Evolutionary conservation across 2,888 invertebrate genomes (phyloP).

Genomic region (Macrophya annulata): DNA sequence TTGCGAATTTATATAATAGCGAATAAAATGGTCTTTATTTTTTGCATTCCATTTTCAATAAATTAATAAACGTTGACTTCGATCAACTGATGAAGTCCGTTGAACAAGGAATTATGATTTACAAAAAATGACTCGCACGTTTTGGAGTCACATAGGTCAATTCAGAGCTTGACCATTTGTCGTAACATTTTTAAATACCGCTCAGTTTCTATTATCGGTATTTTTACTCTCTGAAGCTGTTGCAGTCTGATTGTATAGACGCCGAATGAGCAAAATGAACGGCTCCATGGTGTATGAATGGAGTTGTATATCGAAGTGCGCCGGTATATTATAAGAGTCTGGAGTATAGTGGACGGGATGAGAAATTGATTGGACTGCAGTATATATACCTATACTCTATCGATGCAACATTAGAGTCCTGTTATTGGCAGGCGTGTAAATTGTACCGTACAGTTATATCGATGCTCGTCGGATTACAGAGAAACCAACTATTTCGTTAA

Average conservation of each 20-base stretch:
- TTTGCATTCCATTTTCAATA: background rate
- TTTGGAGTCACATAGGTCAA: background rate
- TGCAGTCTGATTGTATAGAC: slow-evolving; percentile 22
- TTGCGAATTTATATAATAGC: background rate
- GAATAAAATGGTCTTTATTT: background rate
- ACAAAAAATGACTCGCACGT: background rate
- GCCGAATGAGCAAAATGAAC: slow-evolving; percentile 39
- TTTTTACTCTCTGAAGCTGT: background rate
- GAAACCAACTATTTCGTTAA: slow-evolving; percentile 5
- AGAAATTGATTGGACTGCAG: slow-evolving; percentile 49
- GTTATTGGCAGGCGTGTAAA: slow-evolving; percentile 54
- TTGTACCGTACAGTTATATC: slow-evolving; percentile 29
- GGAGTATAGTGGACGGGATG: slow-evolving; percentile 36
- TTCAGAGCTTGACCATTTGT: background rate
- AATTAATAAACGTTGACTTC: background rate
- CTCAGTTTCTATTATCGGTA: background rate
- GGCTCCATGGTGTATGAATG: slow-evolving; percentile 37
- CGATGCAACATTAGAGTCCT: slow-evolving; percentile 35
- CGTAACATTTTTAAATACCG: background rate
- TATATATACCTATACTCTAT: slow-evolving; percentile 25
- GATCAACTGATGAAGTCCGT: background rate
- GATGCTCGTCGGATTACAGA: slow-evolving; percentile 1
- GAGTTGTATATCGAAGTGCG: slow-evolving; percentile 39
- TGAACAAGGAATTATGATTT: background rate
- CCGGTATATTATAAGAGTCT: slow-evolving; percentile 48